These are phyloP conservation scores for Condylura cristata DNA, from an alignment of 2,113 vertebrate species.

Conservation along the genomic window DNA sequence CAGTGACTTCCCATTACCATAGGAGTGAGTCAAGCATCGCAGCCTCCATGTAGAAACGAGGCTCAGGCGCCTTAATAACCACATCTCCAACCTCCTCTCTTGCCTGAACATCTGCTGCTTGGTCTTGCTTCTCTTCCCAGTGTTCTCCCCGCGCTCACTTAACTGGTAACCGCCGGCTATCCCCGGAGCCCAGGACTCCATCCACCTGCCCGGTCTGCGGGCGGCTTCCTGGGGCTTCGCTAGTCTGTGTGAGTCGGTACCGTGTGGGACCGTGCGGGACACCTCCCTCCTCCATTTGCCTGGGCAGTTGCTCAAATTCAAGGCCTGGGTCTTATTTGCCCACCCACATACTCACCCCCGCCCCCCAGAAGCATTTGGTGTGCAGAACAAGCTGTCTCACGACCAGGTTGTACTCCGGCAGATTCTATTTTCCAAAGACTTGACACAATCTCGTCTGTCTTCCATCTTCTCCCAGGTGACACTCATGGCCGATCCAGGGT, in stretches of 20 bases:
- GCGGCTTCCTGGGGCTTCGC: background rate
- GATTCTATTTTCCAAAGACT: background rate
- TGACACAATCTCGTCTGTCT: fast-evolving
- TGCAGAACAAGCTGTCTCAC: background rate
- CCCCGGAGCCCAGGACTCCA: background rate
- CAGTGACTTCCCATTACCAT: fast-evolving
- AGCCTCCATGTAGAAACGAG: background rate
- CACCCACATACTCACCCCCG: conserved; percentile 9
- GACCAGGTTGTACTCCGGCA: background rate
- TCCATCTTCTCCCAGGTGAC: fast-evolving
- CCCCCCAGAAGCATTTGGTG: background rate
- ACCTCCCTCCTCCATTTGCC: conserved; percentile 7
- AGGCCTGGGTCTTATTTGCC: background rate
- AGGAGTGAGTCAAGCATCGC: background rate
- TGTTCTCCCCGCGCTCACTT: fast-evolving
- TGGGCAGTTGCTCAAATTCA: conserved; percentile 46
- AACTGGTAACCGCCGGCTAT: background rate
- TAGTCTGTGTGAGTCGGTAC: background rate
- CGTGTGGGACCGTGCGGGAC: too few relatives aligned
- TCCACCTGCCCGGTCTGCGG: background rate
- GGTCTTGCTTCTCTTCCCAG: background rate
- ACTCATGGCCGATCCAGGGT: fast-evolving
- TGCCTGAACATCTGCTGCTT: background rate
- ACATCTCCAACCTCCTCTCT: background rate
- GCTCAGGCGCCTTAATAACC: background rate